A percentile compares a stretch with the other conserved stretches of the same genome.
Evolutionary conservation across 2,888 invertebrate species (phyloP).

Genomic region (Siphlonurus alternatus): DNA sequence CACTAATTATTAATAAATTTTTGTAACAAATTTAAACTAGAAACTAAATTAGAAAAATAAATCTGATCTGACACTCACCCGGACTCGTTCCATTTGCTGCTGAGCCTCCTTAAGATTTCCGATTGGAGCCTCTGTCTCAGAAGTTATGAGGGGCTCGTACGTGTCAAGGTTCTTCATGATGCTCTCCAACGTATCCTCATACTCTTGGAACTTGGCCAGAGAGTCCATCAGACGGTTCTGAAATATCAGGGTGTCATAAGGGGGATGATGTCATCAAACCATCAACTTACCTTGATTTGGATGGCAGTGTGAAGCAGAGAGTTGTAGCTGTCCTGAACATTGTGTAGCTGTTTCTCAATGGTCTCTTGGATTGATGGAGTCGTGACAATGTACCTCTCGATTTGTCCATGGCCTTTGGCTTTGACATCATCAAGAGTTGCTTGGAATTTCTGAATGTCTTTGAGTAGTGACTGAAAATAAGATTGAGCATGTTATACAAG

Average conservation of each 20-base stretch:
- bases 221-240: constrained; percentile 68
- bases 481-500: background rate
- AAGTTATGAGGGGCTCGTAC: constrained; percentile 58
- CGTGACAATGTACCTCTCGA: constrained; percentile 55
- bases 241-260: no score
- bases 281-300: constrained; percentile 52
- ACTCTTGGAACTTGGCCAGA: constrained; percentile 80
- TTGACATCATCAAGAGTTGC: constrained; percentile 63
- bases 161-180: constrained; percentile 65
- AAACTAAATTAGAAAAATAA: background rate
- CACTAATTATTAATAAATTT: no score
- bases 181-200: constrained; percentile 75
- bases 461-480: constrained; percentile 21
- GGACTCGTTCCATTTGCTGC: constrained; percentile 53
- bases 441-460: constrained; percentile 63
- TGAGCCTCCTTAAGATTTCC: constrained; percentile 57
- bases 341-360: constrained; percentile 70
- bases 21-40: background rate
- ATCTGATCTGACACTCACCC: constrained; percentile 32
- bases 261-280: background rate
- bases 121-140: constrained; percentile 55
- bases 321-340: constrained; percentile 86
- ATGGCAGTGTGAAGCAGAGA: constrained; percentile 74
- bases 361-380: constrained; percentile 57
- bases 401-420: constrained; percentile 66